Conservation (phyloP, 2,113 vertebrate species). For the Siphamia tubifer region DNA sequence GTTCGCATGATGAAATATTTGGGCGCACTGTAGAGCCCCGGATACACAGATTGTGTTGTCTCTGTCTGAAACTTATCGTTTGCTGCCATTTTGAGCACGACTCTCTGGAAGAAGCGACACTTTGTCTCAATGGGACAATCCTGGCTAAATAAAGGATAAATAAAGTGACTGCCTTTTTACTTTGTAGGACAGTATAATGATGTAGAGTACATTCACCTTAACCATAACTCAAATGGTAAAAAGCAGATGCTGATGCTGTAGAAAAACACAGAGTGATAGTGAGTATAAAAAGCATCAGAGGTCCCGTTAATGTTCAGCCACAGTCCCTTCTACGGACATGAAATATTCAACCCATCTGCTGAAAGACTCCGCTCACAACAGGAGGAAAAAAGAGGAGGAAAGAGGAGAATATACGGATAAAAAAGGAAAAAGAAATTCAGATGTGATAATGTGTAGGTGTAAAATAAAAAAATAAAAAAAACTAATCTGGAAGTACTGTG, state of each 20-base stretch:
- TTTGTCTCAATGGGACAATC: no score
- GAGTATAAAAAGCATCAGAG: conserved; percentile 5
- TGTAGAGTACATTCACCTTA: no score
- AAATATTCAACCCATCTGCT: conserved; percentile 72
- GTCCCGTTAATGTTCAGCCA: conserved; percentile 33
- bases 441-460: not conserved
- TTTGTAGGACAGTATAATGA: no score
- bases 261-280: not conserved
- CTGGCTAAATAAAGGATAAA: no score
- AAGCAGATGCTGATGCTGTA: not conserved
- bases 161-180: no score
- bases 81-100: no score
- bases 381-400: not conserved
- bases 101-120: no score
- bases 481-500: not conserved
- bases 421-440: not conserved
- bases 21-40: no score
- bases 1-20: no score
- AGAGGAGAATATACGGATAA: not conserved
- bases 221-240: not conserved
- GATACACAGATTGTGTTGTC: no score
- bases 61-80: no score
- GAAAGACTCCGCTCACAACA: conserved; percentile 52
- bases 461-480: not conserved
- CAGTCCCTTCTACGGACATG: conserved; percentile 45